Conservation (phyloP, 2,888 invertebrate species). For the Chymomyza amoena region DNA sequence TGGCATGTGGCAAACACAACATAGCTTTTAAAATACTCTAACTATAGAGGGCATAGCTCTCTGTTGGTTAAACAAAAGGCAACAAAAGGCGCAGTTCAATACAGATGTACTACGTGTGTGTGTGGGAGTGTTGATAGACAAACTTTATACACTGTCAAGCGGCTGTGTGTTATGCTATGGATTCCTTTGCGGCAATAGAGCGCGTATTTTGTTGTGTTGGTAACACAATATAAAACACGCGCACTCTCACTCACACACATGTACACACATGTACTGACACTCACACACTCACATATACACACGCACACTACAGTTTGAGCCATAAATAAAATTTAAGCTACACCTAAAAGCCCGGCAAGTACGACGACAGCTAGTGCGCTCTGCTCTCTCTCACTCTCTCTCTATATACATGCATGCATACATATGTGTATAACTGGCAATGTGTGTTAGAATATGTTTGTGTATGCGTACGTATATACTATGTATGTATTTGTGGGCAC, state of each 20-base stretch:
- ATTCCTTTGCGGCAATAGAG: conserved; percentile 2
- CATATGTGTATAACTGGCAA: conserved; percentile 6
- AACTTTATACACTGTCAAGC: conserved; percentile 54
- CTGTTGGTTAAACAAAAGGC: neutral
- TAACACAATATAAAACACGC: neutral
- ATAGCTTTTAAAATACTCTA: neutral
- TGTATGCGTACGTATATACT: conserved; percentile 20
- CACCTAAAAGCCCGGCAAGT: conserved; percentile 41
- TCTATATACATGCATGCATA: neutral
- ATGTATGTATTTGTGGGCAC: conserved; percentile 16
- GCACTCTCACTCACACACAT: conserved; percentile 16
- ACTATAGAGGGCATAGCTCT: neutral
- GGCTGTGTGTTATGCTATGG: conserved; percentile 24
- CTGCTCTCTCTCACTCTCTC: no score
- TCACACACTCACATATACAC: neutral
- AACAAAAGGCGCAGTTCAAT: neutral
- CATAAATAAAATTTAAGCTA: conserved; percentile 71
- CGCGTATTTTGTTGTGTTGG: conserved; percentile 10
- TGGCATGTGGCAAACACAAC: neutral
- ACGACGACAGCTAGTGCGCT: conserved; percentile 19
- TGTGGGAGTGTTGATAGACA: conserved; percentile 58
- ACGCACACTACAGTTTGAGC: conserved; percentile 47
- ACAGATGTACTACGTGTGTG: neutral
- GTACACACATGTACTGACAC: conserved; percentile 11
- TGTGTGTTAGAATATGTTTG: conserved; percentile 7